These are phyloP conservation scores for Globodera rostochiensis DNA, from an alignment of 1,140 invertebrate species.

Conservation along the genomic window DNA sequence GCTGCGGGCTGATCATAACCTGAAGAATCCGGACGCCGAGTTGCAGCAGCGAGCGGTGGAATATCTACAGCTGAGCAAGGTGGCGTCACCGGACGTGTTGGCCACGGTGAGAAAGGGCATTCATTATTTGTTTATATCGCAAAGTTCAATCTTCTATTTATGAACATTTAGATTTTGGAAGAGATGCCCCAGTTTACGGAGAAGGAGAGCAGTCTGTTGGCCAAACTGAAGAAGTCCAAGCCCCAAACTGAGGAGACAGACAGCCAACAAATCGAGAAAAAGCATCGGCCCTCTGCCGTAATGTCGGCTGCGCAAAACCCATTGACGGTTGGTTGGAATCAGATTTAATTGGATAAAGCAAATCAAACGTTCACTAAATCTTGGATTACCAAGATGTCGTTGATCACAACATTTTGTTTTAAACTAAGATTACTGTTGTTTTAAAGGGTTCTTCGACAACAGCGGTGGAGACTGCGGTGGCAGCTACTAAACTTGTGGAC, in stretches of 20 bases:
- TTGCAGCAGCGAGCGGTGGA: slow-evolving; percentile 96
- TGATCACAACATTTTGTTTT: background rate
- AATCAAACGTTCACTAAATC: no score
- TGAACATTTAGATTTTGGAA: slow-evolving; percentile 79
- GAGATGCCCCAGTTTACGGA: slow-evolving; percentile 99
- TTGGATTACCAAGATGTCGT: no score
- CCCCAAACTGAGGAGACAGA: slow-evolving; percentile 71
- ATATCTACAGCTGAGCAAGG: slow-evolving; percentile 92
- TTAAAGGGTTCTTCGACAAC: slow-evolving; percentile 9
- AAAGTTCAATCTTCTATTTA: slow-evolving; percentile 23
- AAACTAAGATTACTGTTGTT: background rate
- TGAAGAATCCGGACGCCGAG: slow-evolving; percentile 95
- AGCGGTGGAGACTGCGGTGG: background rate
- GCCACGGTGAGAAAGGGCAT: slow-evolving; percentile 50
- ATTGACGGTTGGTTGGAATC: background rate
- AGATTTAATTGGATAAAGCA: background rate
- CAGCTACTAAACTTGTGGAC: slow-evolving; percentile 27
- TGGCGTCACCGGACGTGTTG: slow-evolving; percentile 92
- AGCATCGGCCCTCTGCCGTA: slow-evolving; percentile 59
- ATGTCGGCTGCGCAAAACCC: slow-evolving; percentile 39
- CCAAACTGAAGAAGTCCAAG: slow-evolving; percentile 91
- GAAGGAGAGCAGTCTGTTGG: slow-evolving; percentile 89
- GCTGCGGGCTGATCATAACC: slow-evolving; percentile 90
- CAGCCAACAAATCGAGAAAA: slow-evolving; percentile 59
- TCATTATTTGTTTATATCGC: background rate